Evolutionary conservation across 1,140 invertebrate species (phyloP), one percentile per base, ranked within the genome.

Genomic region (Papilio machaon): DNA sequence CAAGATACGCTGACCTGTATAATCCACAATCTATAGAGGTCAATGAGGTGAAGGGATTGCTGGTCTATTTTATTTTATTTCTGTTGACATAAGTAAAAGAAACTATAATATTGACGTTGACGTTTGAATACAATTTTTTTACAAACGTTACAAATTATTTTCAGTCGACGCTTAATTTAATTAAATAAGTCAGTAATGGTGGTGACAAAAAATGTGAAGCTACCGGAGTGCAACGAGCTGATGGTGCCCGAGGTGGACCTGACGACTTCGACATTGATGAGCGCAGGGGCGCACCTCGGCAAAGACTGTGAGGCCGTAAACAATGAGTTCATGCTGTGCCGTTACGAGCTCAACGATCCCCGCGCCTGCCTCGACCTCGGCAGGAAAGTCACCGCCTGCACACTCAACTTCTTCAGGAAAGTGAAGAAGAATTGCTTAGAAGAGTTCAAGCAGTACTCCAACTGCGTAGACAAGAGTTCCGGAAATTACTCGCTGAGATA

Each of bases 281-380:
- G 98, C n/a, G 97, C 97, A 4, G 95, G 97, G 47, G 97, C 98
- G 84, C 97, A 99, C 94, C 95, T 99, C 82, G 98, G 98, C 83
- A 98, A 98, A 95, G 96, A 96, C 85, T 99, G 99, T 92, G 98
- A 99, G 95, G 91, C 95, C 58, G 94, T 97, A 81, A 98, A 98
- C 92, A 99, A 99, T 96, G 99, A 99, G 95, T 99, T 98, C 91
- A 98, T 99, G 96, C 94, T 99, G 15, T 99, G 99, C 88, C 96
- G 97, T 30, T 87, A 95, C 60, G 99, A 99, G 95, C 91, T 96
- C 67, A 95, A 96, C 23, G 99, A 99, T 95, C 98, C 98, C 0
- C 95, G 98, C 19, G 96, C 97, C 85, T 99, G 98, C 91, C 19
- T 99, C 2, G 95, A 96, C 13, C 97, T 99, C 91, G 99, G 99